Evolutionary conservation across 2,113 vertebrate genomes (phyloP).

Genomic region (Chloroceryle aenea): DNA sequence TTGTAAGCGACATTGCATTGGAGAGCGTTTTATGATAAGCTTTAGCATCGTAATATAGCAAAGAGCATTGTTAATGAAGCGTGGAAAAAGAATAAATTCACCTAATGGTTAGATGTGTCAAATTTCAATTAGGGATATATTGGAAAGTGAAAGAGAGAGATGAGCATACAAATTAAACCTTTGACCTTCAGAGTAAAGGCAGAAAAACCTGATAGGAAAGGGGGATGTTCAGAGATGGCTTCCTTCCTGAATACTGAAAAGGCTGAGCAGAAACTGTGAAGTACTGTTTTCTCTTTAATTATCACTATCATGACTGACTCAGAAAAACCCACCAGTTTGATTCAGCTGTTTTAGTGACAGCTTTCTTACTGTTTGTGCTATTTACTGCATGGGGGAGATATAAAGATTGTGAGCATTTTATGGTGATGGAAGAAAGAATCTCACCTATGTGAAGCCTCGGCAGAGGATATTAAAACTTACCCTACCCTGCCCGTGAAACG

Average conservation of each 20-base stretch:
- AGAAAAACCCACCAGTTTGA: neutral
- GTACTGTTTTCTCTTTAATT: neutral
- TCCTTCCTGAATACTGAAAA: neutral
- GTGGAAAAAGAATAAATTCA: constrained; percentile 81
- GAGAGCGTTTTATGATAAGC: constrained; percentile 78
- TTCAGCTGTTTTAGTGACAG: constrained; percentile 8
- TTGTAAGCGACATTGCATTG: constrained; percentile 67
- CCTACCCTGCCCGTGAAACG: neutral
- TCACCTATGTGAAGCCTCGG: neutral
- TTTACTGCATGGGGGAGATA: neutral
- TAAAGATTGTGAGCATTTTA: neutral
- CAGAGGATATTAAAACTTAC: neutral
- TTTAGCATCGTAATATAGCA: constrained; percentile 74
- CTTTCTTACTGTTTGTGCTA: neutral
- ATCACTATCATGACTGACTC: neutral
- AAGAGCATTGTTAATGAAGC: constrained; percentile 84
- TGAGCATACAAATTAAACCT: constrained; percentile 78
- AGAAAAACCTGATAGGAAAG: constrained; percentile 50
- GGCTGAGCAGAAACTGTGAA: constrained; percentile 4
- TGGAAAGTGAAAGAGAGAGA: constrained; percentile 73
- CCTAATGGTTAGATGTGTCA: constrained; percentile 83
- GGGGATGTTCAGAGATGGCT: constrained; percentile 32
- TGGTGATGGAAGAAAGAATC: neutral
- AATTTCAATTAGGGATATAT: constrained; percentile 79
- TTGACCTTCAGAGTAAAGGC: constrained; percentile 78